Percentiles rank a stretch among this genome's conserved stretches.
Conservation (phyloP, 2,113 vertebrate genomes). For the Castor canadensis region DNA sequence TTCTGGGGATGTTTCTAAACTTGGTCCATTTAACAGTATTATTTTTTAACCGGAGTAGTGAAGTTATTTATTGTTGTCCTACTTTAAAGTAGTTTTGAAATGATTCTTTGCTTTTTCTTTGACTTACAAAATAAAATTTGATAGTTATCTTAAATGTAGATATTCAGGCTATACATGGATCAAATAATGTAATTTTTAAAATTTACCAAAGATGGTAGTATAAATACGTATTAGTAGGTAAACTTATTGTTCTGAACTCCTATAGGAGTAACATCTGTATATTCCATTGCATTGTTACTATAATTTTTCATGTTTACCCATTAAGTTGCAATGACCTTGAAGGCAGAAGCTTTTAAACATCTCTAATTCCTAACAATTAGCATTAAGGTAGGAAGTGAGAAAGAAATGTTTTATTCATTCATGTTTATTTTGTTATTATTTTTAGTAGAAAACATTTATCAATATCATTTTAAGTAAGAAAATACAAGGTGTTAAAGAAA, state of each 20-base stretch:
- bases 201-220: neutral
- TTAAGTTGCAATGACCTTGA: neutral
- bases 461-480: neutral
- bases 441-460: neutral
- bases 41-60: neutral
- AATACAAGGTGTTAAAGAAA: neutral
- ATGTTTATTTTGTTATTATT: neutral
- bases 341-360: neutral
- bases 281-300: neutral
- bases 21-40: neutral
- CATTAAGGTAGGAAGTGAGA: neutral
- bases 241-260: neutral
- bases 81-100: constrained; percentile 7
- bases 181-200: constrained; percentile 11
- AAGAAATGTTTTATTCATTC: neutral
- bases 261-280: neutral
- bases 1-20: neutral
- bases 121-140: constrained; percentile 6
- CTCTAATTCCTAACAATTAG: neutral
- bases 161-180: neutral
- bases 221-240: neutral
- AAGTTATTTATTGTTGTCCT: neutral
- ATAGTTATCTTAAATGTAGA: neutral
- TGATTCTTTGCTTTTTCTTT: neutral
- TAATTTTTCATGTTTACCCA: neutral